Evolutionary conservation across 2,888 invertebrate genomes (phyloP), one percentile per base, ranked within the genome.

Genomic region (Rhingia campestris): DNA sequence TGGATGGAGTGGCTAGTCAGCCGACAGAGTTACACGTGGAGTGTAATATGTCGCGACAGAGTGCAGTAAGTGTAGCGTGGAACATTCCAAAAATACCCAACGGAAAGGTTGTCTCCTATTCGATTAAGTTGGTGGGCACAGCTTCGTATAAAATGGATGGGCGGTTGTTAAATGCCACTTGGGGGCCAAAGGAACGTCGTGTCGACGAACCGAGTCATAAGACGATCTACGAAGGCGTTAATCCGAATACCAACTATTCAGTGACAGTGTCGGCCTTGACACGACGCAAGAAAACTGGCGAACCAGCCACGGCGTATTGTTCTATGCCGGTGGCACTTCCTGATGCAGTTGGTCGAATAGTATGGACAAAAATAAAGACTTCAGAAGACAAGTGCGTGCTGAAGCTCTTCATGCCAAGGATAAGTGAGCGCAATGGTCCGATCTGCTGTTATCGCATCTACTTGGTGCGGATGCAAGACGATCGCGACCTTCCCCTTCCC

Each of bases 391-490:
- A 93, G 87, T 95, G 95, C 91, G 93, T 96, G 87, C 95, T 97
- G 87, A 95, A 95, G 88, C 92, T 97, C 87, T 93, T 94, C 86
- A 90, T 97, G 87, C 96, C 96, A 0, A 93, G 95, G 86, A 93
- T 97, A 41, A 95, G 96, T 0, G 97, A 97, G 89, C 92, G 97
- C 69, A 97, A 97, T 88, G 97, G 97, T 0, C 95, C 95, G 0
- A 96, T 97, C 87, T 97, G 97, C 90, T 97, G 97, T 88, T 96
- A 96, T 90, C 93, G 97, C 86, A 93, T 97, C 49, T 96, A 95
- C 91, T 92, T 97, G 90, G 95, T 97, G 0, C 94, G 95, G 56
- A 92, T 97, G 61, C 94, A 93, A 10, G 89, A 90, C 74, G 92
- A 95, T 87, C 93, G 93, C 32, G 94, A 94, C 87, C 91, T 97